Evolutionary conservation across 1,140 invertebrate genomes (phyloP).

Genomic region (Cydia strobilella): DNA sequence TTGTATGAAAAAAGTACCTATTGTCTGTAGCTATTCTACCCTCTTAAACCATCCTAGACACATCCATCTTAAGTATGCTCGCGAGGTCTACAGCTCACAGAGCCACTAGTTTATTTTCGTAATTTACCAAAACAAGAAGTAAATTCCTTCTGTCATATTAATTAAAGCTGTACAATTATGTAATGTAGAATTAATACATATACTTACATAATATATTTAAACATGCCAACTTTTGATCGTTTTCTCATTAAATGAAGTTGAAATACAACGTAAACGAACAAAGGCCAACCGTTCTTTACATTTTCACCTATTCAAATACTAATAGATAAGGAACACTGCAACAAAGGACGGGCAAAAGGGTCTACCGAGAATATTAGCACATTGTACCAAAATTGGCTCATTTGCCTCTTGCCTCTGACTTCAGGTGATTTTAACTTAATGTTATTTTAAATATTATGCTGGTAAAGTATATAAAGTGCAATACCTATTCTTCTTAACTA

Average conservation of each 20-base stretch:
- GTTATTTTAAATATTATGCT: no score
- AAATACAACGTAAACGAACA: not conserved
- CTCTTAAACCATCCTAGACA: no score
- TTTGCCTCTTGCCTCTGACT: conserved; percentile 2
- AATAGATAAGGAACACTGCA: not conserved
- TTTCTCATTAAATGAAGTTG: not conserved
- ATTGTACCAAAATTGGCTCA: not conserved
- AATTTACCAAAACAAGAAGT: not conserved
- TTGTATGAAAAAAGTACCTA: no score
- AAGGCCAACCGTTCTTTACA: not conserved
- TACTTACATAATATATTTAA: not conserved
- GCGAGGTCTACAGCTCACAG: no score
- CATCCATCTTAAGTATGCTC: no score
- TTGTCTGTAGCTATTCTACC: no score
- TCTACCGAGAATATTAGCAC: not conserved
- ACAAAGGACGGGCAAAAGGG: not conserved
- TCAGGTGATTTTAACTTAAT: not conserved
- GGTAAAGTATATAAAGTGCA: no score
- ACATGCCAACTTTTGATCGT: not conserved
- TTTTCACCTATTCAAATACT: not conserved
- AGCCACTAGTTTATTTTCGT: not conserved
- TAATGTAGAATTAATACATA: no score
- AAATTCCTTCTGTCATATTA: not conserved
- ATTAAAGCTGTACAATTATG: no score
- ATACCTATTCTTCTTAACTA: no score